Evolutionary conservation across 2,113 vertebrate genomes (phyloP).

Genomic region (Papio anubis): DNA sequence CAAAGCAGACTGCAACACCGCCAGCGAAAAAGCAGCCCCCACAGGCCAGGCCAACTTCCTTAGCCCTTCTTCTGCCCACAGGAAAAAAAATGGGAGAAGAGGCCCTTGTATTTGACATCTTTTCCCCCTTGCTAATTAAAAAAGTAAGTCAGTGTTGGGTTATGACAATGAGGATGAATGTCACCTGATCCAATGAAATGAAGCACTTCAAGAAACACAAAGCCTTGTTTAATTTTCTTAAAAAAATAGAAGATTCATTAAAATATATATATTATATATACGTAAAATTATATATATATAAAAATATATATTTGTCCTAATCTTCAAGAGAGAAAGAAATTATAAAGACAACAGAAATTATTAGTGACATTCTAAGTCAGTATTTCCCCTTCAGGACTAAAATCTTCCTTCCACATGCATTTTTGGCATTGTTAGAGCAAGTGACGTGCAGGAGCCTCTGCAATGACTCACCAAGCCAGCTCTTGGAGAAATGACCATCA

Average conservation of each 20-base stretch:
- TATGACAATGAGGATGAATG: background rate
- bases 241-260: conserved; percentile 38
- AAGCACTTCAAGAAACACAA: conserved; percentile 12
- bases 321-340: background rate
- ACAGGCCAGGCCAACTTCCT: background rate
- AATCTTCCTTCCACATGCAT: background rate
- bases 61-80: too few species aligned
- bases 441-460: background rate
- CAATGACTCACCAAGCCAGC: background rate
- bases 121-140: background rate
- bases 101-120: fast-evolving
- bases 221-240: background rate
- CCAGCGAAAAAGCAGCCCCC: fast-evolving
- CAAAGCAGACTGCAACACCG: background rate
- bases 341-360: background rate
- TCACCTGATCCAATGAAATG: background rate
- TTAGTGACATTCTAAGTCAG: background rate
- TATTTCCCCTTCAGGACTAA: background rate
- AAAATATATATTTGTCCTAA: background rate
- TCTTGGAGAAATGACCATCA: too few species aligned
- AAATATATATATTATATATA: background rate
- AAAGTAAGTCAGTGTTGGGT: background rate
- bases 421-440: background rate
- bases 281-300: too few species aligned
- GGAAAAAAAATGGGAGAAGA: fast-evolving